These are phyloP conservation scores for Lutjanus campechanus DNA, from an alignment of 2,797 vertebrate genomes.

Conservation along the genomic window DNA sequence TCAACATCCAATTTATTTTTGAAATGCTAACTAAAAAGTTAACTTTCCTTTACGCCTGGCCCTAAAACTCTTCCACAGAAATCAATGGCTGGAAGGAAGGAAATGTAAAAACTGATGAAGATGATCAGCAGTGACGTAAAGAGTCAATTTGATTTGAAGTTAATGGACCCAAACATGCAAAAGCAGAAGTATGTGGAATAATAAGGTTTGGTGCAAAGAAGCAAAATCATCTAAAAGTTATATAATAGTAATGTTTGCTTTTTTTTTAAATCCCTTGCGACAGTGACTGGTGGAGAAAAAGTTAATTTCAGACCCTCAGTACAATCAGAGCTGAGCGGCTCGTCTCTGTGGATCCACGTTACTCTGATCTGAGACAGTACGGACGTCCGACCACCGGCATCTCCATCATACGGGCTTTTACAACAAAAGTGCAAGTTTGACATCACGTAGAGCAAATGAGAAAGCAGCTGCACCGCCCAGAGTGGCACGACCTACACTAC, in stretches of 20 bases:
- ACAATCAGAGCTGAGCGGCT: slow-evolving; percentile 19
- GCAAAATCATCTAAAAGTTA: slow-evolving; percentile 3
- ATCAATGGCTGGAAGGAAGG: background rate
- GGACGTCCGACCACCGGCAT: background rate
- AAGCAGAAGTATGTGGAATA: slow-evolving; percentile 6
- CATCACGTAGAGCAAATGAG: background rate
- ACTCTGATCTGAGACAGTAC: slow-evolving; percentile 6
- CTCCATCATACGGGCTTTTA: slow-evolving; percentile 7
- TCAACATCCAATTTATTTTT: too few species aligned
- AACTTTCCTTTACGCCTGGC: too few species aligned
- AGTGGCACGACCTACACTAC: background rate
- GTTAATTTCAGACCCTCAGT: slow-evolving; percentile 39
- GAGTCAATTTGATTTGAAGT: background rate
- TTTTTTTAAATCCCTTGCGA: too few species aligned
- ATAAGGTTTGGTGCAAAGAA: slow-evolving; percentile 13
- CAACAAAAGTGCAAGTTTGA: slow-evolving; percentile 21
- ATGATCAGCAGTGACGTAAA: background rate
- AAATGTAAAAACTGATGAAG: background rate
- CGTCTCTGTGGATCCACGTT: background rate
- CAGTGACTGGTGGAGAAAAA: background rate
- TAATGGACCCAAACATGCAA: background rate
- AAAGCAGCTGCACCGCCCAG: background rate
- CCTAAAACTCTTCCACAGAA: too few species aligned
- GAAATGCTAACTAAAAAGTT: too few species aligned
- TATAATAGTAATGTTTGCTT: too few species aligned